Evolutionary conservation across 2,888 invertebrate genomes (phyloP).

Genomic region (Nephrotoma guestfalica): DNA sequence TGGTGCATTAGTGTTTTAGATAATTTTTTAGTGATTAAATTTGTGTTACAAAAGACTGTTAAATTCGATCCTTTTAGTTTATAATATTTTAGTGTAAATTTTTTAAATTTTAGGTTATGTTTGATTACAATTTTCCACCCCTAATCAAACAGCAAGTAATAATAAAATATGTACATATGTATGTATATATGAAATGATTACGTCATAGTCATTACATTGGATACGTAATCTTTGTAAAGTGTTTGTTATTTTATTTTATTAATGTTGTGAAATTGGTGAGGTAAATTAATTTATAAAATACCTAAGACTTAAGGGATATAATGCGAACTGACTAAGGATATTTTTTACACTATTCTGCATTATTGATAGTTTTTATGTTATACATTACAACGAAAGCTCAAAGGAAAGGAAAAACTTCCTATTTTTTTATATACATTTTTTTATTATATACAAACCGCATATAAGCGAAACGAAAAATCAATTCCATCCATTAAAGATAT

Average conservation of each 20-base stretch:
- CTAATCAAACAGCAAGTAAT: not conserved
- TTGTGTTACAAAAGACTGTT: not conserved
- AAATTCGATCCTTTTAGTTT: not conserved
- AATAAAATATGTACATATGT: not conserved
- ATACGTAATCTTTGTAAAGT: not conserved
- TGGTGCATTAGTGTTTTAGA: not conserved
- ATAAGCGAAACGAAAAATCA: not conserved
- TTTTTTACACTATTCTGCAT: not conserved
- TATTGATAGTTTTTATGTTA: not conserved
- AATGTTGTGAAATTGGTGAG: not conserved
- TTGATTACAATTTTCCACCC: not conserved
- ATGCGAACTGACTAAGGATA: not conserved
- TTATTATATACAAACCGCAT: not conserved
- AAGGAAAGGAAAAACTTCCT: not conserved
- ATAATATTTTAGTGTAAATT: not conserved
- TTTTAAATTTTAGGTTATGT: not conserved
- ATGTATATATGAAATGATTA: not conserved
- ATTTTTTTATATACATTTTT: not conserved
- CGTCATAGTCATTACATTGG: not conserved
- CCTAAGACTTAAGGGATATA: not conserved
- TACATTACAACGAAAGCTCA: not conserved
- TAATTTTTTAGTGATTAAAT: not conserved
- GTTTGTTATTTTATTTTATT: not conserved
- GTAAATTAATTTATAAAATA: not conserved
- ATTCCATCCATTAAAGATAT: not conserved